Percentiles rank a stretch among this genome's conserved stretches.
These are phyloP conservation scores for Rhopilema esculentum DNA, from an alignment of 30 jellyfish, hydroid and myxozoan genomes.

Conservation along the genomic window DNA sequence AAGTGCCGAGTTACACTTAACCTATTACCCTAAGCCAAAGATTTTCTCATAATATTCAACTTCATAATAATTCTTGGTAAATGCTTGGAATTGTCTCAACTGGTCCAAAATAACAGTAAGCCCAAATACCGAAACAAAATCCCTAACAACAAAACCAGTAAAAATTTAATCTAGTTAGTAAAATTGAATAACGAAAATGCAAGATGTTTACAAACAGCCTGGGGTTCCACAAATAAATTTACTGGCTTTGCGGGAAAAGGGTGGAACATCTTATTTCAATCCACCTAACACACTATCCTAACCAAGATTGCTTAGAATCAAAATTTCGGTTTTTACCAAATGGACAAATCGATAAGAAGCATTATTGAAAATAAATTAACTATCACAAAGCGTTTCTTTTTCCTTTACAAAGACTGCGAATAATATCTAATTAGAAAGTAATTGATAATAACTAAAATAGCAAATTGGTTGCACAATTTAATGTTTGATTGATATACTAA, in stretches of 20 bases:
- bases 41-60: no score
- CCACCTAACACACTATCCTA: not conserved
- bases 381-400: not conserved
- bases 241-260: no score
- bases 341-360: not conserved
- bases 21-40: no score
- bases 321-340: not conserved
- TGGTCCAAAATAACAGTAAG: not conserved
- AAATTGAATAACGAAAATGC: not conserved
- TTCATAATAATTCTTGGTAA: no score
- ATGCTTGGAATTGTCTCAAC: no score
- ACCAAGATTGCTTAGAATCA: not conserved
- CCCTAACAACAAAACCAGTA: not conserved
- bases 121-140: not conserved
- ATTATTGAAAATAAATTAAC: slow-evolving; percentile 26
- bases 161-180: not conserved
- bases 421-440: not conserved
- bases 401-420: not conserved
- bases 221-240: not conserved
- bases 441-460: not conserved
- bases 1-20: not conserved
- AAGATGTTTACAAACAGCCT: not conserved
- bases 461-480: not conserved
- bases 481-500: not conserved
- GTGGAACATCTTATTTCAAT: no score